Evolutionary conservation across 2,113 vertebrate species (phyloP), one percentile per base, ranked within the genome.

Genomic region (Leuciscus idus): DNA sequence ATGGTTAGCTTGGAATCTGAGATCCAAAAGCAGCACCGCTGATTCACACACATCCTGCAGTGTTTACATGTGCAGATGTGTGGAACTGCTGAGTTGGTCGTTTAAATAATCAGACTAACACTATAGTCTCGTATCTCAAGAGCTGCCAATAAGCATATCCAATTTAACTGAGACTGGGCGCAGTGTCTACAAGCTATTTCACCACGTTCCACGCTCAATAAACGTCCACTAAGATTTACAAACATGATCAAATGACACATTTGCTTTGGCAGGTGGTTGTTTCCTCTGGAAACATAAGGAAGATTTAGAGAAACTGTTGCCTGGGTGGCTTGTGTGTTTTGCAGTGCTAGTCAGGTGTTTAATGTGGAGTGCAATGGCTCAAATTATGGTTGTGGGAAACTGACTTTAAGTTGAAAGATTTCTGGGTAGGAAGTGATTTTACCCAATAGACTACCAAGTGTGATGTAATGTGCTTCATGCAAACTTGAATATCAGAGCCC

Each of bases 171-270:
- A 77, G 50, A 64, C 33, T 55, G 73, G 48, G 30, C 36, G 2
- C 50, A 3, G 17, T 9, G 33, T 33, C 83, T 83, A 57, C n/a
- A 26, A 81, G 48, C 46, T 78, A 50, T 86, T 86, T 84, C 43
- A 85, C 64, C 62, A 80, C 64, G 7, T 84, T 26, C 7, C 46
- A 64, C 17, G 59, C n/a, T 13, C 83, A 59, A 74, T 85, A 68
- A 89, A 87, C 43, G 75, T 89, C 77, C 23, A 28, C 57, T 39
- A 36, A 77, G 83, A 89, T 89, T 87, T 87, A 87, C 74, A 81
- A 62, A 64, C 48, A 64, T 74, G 61, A 73, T 85, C 83, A 88
- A 75, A 66, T 61, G 61, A 77, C 39, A 21, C 73, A 43, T 57
- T 52, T 64, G 36, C 10, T 33, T 66, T 80, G 83, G 84, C 62